These are phyloP conservation scores for Sardinella longiceps DNA, from an alignment of 2,797 vertebrate genomes.

Conservation along the genomic window DNA sequence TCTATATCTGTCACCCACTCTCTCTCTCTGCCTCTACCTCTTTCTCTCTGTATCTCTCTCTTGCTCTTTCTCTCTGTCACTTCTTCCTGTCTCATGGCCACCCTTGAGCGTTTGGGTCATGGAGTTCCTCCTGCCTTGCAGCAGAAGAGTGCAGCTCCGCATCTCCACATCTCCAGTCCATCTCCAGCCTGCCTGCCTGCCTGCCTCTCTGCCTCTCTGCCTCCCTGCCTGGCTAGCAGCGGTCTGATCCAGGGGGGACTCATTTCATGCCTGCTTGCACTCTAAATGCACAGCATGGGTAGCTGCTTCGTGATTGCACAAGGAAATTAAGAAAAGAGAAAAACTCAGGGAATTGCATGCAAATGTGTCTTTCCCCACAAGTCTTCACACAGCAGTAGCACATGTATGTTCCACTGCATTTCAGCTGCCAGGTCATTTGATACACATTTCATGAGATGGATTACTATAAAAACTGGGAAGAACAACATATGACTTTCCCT, in stretches of 20 bases:
- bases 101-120: background rate
- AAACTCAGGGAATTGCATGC: background rate
- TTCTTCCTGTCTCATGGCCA: background rate
- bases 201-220: background rate
- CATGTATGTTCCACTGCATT: background rate
- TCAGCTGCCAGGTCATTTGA: background rate
- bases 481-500: background rate
- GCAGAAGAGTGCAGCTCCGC: background rate
- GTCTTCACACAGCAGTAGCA: background rate
- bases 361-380: background rate
- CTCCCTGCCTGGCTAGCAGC: background rate
- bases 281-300: slow-evolving; percentile 26
- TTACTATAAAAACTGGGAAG: background rate
- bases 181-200: background rate
- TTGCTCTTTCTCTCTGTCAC: background rate
- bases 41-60: background rate
- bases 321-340: background rate
- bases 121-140: background rate
- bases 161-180: background rate
- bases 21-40: background rate
- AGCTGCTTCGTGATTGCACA: slow-evolving; percentile 2
- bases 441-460: background rate
- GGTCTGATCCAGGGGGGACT: background rate
- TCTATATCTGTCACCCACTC: background rate
- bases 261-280: slow-evolving; percentile 28